phyloP scores from a whole-genome alignment of 2,113 vertebrate genomes.

The Gobius niger region DNA sequence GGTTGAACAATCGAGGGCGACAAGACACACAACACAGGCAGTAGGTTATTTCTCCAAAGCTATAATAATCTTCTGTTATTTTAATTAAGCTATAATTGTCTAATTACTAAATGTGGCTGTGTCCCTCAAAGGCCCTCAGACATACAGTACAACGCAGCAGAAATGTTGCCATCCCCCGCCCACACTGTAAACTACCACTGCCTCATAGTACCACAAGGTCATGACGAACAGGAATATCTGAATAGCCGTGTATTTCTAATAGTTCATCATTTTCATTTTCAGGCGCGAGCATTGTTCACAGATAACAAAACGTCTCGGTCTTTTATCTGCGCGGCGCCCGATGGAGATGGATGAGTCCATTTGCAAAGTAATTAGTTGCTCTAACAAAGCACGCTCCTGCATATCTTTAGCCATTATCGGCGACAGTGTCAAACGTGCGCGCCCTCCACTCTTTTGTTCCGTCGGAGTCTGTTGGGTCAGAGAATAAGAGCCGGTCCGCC shows the following conservation, averaged over 20 bases:
- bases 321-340: constrained; percentile 52
- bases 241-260: neutral
- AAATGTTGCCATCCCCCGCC: too few species aligned
- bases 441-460: constrained; percentile 50
- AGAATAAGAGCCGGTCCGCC: constrained; percentile 63
- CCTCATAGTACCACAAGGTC: too few species aligned
- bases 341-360: constrained; percentile 70
- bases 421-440: constrained; percentile 38
- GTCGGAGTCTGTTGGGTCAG: constrained; percentile 46
- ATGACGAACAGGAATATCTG: too few species aligned
- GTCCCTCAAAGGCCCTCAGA: too few species aligned
- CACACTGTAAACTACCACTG: too few species aligned
- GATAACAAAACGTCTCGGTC: constrained; percentile 36
- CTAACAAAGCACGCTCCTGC: constrained; percentile 13
- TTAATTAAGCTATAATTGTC: too few species aligned
- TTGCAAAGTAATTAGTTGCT: constrained; percentile 68
- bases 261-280: constrained; percentile 13
- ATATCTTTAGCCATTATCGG: constrained; percentile 45
- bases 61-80: too few species aligned
- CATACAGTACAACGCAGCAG: too few species aligned
- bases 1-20: too few species aligned
- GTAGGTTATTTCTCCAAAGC: too few species aligned
- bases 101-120: too few species aligned
- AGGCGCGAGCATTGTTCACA: constrained; percentile 28
- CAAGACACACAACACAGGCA: too few species aligned